These are phyloP conservation scores for Muscicapa comitata DNA, from an alignment of 2,797 vertebrate genomes.

Conservation along the genomic window DNA sequence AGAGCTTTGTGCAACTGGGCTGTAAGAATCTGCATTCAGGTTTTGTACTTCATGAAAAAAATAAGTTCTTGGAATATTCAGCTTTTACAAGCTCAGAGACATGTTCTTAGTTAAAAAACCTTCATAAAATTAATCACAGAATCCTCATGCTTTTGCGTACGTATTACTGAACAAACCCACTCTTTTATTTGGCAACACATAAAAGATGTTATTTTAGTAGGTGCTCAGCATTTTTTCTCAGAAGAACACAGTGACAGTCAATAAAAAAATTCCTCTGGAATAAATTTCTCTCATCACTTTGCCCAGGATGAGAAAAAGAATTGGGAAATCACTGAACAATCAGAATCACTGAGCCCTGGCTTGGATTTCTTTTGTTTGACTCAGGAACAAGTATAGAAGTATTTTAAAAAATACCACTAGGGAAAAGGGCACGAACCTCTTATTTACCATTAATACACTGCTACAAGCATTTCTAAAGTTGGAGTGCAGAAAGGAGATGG, in stretches of 20 bases:
- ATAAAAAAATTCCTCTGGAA: neutral
- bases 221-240: neutral
- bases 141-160: neutral
- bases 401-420: neutral
- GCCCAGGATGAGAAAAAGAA: neutral
- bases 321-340: neutral
- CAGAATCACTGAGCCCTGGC: neutral
- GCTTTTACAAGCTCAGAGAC: neutral
- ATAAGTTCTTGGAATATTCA: neutral
- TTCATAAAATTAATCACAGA: slow-evolving; percentile 16
- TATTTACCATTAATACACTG: neutral
- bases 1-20: neutral
- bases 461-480: neutral
- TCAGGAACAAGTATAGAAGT: neutral
- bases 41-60: neutral
- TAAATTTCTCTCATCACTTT: neutral
- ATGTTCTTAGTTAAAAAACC: neutral
- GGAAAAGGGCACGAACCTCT: neutral
- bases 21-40: neutral
- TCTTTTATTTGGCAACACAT: neutral
- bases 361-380: neutral
- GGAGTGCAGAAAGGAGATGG: neutral
- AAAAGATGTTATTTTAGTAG: neutral
- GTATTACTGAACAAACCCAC: neutral
- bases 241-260: neutral